These are phyloP conservation scores for Orchestia grillus DNA, from an alignment of 1,140 invertebrate genomes.

Conservation along the genomic window DNA sequence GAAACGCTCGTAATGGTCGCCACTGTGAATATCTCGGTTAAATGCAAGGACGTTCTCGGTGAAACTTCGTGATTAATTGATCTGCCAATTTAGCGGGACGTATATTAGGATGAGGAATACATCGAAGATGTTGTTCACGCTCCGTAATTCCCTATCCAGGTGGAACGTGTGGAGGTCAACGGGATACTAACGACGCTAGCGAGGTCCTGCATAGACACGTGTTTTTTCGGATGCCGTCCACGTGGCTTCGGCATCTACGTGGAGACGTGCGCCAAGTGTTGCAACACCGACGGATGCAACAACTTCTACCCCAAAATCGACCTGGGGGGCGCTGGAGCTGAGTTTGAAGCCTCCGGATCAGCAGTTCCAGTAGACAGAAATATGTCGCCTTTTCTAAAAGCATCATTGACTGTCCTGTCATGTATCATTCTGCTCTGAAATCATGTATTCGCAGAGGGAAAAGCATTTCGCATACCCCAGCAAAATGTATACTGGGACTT, in stretches of 20 bases:
- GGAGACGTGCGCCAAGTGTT: slow-evolving; percentile 63
- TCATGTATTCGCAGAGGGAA: too few relatives aligned
- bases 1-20: too few relatives aligned
- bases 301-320: slow-evolving; percentile 62
- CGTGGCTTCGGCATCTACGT: slow-evolving; percentile 63
- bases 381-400: not conserved
- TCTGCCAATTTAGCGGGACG: not conserved
- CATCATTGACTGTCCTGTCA: not conserved
- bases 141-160: slow-evolving; percentile 44
- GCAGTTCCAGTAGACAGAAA: not conserved
- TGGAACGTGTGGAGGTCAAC: slow-evolving; percentile 63
- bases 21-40: not conserved
- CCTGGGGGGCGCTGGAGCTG: not conserved
- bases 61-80: not conserved
- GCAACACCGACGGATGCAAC: slow-evolving; percentile 61
- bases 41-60: not conserved
- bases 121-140: not conserved
- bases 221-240: slow-evolving; percentile 63
- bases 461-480: too few relatives aligned
- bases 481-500: not conserved
- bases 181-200: slow-evolving; percentile 61
- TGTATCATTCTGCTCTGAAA: not conserved
- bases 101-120: not conserved
- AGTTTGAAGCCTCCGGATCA: not conserved
- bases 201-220: slow-evolving; percentile 62